Evolutionary conservation across 2,888 invertebrate species (phyloP).

Genomic region (Orthonychiurus folsomi): DNA sequence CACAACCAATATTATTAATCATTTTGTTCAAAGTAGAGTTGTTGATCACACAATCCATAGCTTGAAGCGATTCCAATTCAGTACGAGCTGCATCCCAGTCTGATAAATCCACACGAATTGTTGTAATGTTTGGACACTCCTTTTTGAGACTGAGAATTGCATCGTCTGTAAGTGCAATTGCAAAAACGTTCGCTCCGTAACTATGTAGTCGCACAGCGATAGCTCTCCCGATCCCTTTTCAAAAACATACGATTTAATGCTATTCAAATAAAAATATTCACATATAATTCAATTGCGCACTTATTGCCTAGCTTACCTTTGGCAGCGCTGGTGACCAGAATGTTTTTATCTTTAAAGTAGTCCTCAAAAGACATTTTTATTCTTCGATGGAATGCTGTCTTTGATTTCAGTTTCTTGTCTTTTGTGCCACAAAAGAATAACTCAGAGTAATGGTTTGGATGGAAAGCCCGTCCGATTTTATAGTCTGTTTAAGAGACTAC

Average conservation of each 20-base stretch:
- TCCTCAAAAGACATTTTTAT: background rate
- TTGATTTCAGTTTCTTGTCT: no score
- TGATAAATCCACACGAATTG: background rate
- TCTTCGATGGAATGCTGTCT: no score
- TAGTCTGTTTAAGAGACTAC: no score
- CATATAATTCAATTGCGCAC: no score
- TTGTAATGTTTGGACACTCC: background rate
- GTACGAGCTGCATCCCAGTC: background rate
- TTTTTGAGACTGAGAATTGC: background rate
- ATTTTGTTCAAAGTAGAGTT: background rate
- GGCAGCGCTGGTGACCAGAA: slow-evolving; percentile 1
- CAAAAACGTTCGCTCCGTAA: background rate
- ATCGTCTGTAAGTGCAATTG: background rate
- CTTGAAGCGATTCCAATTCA: background rate
- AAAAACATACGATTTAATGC: background rate
- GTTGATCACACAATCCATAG: slow-evolving; percentile 1
- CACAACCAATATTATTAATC: background rate
- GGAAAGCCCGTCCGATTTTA: no score
- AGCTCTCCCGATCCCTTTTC: background rate
- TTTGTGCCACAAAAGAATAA: no score
- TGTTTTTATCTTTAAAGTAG: background rate
- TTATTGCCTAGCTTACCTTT: background rate
- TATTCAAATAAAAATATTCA: no score
- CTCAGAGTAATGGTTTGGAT: no score
- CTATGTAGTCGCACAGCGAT: background rate